Evolutionary conservation across 92 coral and sea anemone genomes (phyloP).

Genomic region (Siderastrea siderea): DNA sequence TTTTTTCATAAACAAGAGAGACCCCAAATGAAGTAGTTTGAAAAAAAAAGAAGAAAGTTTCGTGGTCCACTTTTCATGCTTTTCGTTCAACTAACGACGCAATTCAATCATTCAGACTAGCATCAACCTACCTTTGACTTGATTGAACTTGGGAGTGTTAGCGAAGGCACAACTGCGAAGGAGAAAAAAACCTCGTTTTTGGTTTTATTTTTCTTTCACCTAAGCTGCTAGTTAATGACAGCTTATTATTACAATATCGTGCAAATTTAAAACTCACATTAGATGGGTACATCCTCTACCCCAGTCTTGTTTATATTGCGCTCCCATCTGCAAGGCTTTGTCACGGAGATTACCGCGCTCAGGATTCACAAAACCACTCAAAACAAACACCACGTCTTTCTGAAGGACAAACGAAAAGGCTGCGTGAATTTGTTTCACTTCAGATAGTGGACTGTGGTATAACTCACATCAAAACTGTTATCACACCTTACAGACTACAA

Average conservation of each 20-base stretch:
- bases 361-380: conserved; percentile 97
- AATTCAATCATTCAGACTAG: not conserved
- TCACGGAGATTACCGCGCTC: conserved; percentile 93
- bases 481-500: no score
- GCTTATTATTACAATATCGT: not conserved
- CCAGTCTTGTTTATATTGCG: conserved; percentile 96
- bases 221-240: not conserved
- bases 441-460: not conserved
- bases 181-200: not conserved
- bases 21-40: no score
- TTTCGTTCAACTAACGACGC: not conserved
- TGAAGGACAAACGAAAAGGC: conserved; percentile 25
- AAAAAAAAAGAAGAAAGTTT: not conserved
- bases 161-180: conserved; percentile 92
- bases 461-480: no score
- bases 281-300: conserved; percentile 90
- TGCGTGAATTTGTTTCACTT: not conserved
- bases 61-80: not conserved
- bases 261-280: conserved; percentile 69
- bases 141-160: conserved; percentile 96
- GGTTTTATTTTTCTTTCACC: not conserved
- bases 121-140: conserved; percentile 82
- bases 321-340: conserved; percentile 97
- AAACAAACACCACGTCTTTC: conserved; percentile 94
- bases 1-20: no score